A percentile compares a stretch with the other conserved stretches of the same genome.
These are phyloP conservation scores for Denticeps clupeoides DNA, from an alignment of 2,797 vertebrate genomes.

Conservation along the genomic window DNA sequence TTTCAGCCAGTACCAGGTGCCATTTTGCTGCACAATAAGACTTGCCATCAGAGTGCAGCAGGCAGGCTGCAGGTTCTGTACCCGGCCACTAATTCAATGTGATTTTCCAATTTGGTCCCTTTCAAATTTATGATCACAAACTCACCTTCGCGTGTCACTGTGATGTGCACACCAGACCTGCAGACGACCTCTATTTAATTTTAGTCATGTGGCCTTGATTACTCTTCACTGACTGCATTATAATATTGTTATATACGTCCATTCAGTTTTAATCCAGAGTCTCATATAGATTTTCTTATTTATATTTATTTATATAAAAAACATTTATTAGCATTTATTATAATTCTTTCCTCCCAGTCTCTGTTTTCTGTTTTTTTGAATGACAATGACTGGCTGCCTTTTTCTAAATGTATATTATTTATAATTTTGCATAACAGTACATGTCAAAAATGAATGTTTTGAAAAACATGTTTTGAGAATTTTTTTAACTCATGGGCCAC, in stretches of 20 bases:
- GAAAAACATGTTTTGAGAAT: too few species aligned
- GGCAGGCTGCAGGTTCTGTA: constrained; percentile 11
- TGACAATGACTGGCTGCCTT: too few species aligned
- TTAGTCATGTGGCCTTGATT: not conserved
- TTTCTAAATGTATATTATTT: too few species aligned
- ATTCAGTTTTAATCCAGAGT: not conserved
- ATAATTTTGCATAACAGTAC: too few species aligned
- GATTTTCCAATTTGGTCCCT: constrained; percentile 34
- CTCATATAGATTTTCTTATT: too few species aligned
- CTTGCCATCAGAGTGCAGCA: constrained; percentile 2
- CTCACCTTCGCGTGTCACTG: constrained; percentile 7
- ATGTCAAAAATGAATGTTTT: too few species aligned
- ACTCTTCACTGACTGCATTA: not conserved
- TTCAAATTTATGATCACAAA: constrained; percentile 17
- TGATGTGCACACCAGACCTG: constrained; percentile 4
- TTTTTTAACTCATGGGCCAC: too few species aligned
- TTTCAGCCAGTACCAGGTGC: constrained; percentile 7
- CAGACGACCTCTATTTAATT: not conserved
- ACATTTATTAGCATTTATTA: too few species aligned
- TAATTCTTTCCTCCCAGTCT: too few species aligned
- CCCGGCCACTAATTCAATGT: constrained; percentile 36
- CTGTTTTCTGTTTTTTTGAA: too few species aligned
- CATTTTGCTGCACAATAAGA: constrained; percentile 17
- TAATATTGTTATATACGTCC: not conserved
- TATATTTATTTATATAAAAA: too few species aligned